Evolutionary conservation across 2,888 invertebrate species (phyloP).

Genomic region (Drosophila neonasuta): DNA sequence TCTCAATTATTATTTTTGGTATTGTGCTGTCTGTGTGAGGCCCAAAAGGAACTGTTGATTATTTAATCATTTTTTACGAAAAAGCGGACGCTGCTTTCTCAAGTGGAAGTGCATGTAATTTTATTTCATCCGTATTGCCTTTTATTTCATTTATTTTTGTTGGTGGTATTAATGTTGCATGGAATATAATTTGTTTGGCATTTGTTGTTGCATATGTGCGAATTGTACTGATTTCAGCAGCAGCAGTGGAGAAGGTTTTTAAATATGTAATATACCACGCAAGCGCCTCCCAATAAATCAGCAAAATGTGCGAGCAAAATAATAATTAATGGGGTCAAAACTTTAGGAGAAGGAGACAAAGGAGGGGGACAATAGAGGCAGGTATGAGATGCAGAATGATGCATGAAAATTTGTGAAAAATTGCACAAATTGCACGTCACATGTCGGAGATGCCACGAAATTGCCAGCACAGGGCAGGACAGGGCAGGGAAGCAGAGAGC

Average conservation of each 20-base stretch:
- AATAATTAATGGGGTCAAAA: constrained; percentile 65
- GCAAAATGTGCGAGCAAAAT: constrained; percentile 72
- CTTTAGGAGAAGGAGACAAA: neutral
- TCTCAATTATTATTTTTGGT: neutral
- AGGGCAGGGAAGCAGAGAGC: no score
- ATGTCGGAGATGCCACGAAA: constrained; percentile 46
- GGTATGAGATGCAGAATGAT: constrained; percentile 46
- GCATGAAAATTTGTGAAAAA: constrained; percentile 75
- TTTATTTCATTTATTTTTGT: constrained; percentile 40
- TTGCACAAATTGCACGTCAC: constrained; percentile 67
- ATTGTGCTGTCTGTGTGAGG: constrained; percentile 11
- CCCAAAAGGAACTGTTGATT: constrained; percentile 58
- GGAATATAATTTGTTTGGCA: constrained; percentile 51
- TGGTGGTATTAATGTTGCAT: constrained; percentile 1
- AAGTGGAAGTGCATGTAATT: constrained; percentile 74
- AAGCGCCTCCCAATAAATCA: constrained; percentile 67
- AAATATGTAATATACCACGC: constrained; percentile 42
- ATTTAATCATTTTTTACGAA: constrained; percentile 61
- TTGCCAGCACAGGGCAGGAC: constrained; percentile 43
- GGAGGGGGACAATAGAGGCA: neutral
- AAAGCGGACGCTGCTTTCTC: constrained; percentile 59
- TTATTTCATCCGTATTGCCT: constrained; percentile 68
- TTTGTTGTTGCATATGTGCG: constrained; percentile 39
- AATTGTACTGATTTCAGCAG: constrained; percentile 55
- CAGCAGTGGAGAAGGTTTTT: constrained; percentile 15